These are phyloP conservation scores for Balanococcus diminutus DNA, from an alignment of 2,888 invertebrate genomes.

Conservation along the genomic window DNA sequence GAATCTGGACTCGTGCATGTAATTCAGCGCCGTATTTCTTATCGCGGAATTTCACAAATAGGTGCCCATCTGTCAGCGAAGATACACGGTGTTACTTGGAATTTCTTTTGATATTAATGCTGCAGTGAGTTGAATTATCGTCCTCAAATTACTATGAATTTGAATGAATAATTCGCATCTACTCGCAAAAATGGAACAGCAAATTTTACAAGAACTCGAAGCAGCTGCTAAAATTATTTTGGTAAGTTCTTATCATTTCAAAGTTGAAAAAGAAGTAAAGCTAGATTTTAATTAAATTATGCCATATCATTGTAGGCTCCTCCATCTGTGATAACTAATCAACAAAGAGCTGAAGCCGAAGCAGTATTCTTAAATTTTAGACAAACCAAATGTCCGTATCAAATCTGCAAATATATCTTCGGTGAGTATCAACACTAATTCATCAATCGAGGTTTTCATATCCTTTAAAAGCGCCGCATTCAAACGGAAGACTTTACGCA, in stretches of 20 bases:
- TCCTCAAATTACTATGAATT: neutral
- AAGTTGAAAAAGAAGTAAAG: no score
- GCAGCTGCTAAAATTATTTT: constrained; percentile 77
- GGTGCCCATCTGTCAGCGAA: constrained; percentile 8
- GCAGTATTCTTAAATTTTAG: constrained; percentile 79
- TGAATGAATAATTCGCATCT: neutral
- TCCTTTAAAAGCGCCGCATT: neutral
- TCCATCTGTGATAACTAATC: constrained; percentile 75
- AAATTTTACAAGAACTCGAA: constrained; percentile 73
- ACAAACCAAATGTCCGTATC: constrained; percentile 80
- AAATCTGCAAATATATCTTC: constrained; percentile 78
- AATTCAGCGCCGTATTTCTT: neutral
- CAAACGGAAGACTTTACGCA: neutral
- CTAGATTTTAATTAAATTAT: no score
- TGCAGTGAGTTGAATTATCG: neutral
- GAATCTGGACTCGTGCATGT: neutral
- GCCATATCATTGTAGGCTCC: constrained; percentile 77
- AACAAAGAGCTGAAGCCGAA: constrained; percentile 83
- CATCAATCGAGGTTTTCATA: no score
- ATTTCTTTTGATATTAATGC: neutral
- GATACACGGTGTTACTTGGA: neutral
- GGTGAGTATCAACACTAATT: no score
- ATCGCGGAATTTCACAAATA: neutral
- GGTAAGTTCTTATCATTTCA: constrained; percentile 64
- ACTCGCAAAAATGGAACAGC: constrained; percentile 53